Evolutionary conservation across 2,113 vertebrate genomes (phyloP), one percentile per base, ranked within the genome.

Genomic region (Sporophila hypoxantha): DNA sequence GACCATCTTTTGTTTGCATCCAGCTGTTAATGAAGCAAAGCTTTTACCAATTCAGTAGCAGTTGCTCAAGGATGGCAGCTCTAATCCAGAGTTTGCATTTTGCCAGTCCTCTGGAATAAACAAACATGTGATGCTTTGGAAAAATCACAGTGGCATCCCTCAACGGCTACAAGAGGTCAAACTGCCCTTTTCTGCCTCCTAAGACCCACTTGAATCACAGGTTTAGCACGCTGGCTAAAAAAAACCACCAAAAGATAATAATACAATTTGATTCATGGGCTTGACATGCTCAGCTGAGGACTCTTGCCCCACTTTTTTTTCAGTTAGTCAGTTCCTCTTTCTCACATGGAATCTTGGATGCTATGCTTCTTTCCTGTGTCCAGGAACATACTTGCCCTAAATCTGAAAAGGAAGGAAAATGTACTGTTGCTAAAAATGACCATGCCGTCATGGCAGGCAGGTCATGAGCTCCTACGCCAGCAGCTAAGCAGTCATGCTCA

Each of bases 361-460:
- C 37, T 20, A n/a, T 22, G 36, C 47, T 88, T 91, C 70, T 92
- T 84, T 81, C 77, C 77, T 73, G 59, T 23, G 5, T 76, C 59
- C 77, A n/a, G 62, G 67, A 92, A 82, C 59, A 42, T 57, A 69
- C 3, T 78, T 1, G 1, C 32, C 34, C 34, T 5, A 61, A 81
- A 73, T 91, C 62, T 49, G 67, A 92, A 86, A 91, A 90, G 75
- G 77, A 88, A 91, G 66, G 81, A 62, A 92, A 93, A 92, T 26
- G 23, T 46, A 9, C 50, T 61, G 70, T 66, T 88, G 59, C 92
- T 94, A 95, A 94, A 94, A 93, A 94, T 82, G 46, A 83, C 69
- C 62, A 1, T 7, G 57, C 14, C 0, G 0, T 90, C 93, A 92
- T 62, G 82, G 82, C 77, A 76, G 47, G 88, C 86, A 79, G 70